Conservation (phyloP, 2,888 invertebrate species). For the Argyresthia goedartella region DNA sequence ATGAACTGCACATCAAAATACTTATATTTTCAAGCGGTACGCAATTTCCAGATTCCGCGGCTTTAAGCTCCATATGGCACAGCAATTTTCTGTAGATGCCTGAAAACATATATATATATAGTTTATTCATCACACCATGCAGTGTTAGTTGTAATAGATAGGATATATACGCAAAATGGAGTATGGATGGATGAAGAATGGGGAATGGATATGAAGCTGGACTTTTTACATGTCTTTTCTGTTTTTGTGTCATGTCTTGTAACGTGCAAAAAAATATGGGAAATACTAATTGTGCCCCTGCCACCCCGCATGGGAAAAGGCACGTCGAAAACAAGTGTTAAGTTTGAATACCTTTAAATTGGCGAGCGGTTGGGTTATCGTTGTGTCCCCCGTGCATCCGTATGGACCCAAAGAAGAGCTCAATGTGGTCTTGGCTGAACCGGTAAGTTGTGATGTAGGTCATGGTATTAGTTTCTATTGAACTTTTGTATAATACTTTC, state of each 20-base stretch:
- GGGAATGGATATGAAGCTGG: too few species aligned
- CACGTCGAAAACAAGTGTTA: too few species aligned
- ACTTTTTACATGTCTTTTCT: too few species aligned
- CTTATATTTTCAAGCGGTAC: background rate
- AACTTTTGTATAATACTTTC: slow-evolving; percentile 8
- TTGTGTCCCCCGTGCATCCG: slow-evolving; percentile 10
- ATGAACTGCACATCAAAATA: background rate
- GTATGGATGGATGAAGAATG: too few species aligned
- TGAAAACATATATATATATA: background rate
- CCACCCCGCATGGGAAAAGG: too few species aligned
- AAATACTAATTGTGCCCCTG: too few species aligned
- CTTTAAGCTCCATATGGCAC: background rate
- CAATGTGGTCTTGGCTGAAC: slow-evolving; percentile 14
- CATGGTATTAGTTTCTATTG: slow-evolving; percentile 6
- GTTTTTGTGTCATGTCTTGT: too few species aligned
- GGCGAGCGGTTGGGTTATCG: slow-evolving; percentile 7
- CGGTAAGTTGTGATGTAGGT: slow-evolving; percentile 11
- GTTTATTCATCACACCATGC: too few species aligned
- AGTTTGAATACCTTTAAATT: too few species aligned
- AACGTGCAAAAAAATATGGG: too few species aligned
- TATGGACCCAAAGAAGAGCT: slow-evolving; percentile 9
- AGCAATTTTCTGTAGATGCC: slow-evolving; percentile 4
- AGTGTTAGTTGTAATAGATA: too few species aligned
- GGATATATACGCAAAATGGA: too few species aligned
- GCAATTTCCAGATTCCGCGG: background rate